These are phyloP conservation scores for Enteromius viviparus DNA, from an alignment of 2,797 vertebrate genomes.

Conservation along the genomic window DNA sequence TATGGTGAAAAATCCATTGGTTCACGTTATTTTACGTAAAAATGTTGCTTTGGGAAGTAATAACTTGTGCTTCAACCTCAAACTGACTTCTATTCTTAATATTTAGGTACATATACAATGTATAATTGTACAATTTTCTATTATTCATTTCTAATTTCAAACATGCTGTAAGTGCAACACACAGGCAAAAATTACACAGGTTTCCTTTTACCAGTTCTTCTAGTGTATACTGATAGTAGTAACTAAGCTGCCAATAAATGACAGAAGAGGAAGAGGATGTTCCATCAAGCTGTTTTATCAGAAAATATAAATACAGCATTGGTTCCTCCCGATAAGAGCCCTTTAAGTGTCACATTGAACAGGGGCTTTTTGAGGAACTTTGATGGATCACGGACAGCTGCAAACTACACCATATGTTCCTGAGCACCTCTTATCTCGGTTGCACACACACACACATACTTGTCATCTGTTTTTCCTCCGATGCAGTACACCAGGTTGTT, in stretches of 20 bases:
- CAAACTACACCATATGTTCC: conserved; percentile 36
- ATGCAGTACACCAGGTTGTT: conserved; percentile 91
- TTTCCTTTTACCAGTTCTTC: not conserved
- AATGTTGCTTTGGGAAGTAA: not conserved
- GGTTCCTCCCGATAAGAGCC: not conserved
- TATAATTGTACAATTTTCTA: not conserved
- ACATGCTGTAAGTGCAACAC: not conserved
- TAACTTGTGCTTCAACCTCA: too few relatives aligned
- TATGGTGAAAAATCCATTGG: not conserved
- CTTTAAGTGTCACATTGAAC: not conserved
- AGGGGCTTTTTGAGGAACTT: too few relatives aligned
- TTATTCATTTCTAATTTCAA: not conserved
- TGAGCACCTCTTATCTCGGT: conserved; percentile 21
- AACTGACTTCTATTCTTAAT: not conserved
- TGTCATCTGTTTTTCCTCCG: conserved; percentile 98
- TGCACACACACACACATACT: conserved; percentile 75
- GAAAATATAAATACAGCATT: not conserved
- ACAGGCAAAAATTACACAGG: not conserved
- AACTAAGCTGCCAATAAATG: not conserved
- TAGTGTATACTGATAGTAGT: not conserved
- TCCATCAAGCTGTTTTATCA: not conserved
- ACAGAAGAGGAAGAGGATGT: not conserved
- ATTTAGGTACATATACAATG: not conserved
- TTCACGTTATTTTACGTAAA: not conserved
- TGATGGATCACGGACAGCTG: conserved; percentile 35